These are phyloP conservation scores for Drosophila nigricruria DNA, from an alignment of 2,888 invertebrate genomes.

Conservation along the genomic window DNA sequence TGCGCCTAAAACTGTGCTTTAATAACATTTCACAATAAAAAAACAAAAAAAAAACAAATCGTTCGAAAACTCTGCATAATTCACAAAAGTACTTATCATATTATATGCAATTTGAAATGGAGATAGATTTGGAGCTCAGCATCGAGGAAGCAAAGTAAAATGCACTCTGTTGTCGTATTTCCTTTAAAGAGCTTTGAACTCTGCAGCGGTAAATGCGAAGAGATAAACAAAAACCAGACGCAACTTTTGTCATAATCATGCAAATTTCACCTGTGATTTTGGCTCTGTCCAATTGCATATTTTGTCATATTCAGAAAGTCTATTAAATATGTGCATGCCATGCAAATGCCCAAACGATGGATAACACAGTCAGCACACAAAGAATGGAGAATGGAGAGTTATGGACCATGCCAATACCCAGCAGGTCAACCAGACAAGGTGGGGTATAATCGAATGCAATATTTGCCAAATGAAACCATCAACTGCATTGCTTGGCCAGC, in stretches of 20 bases:
- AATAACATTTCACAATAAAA: not conserved
- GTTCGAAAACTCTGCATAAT: slow-evolving; percentile 30
- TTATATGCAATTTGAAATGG: slow-evolving; percentile 45
- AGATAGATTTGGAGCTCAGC: slow-evolving; percentile 19
- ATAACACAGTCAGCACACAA: slow-evolving; percentile 33
- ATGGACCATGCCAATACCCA: slow-evolving; percentile 56
- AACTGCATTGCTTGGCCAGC: not conserved
- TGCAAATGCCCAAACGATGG: slow-evolving; percentile 57
- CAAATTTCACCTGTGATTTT: slow-evolving; percentile 74
- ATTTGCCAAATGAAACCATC: slow-evolving; percentile 1
- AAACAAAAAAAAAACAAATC: not conserved
- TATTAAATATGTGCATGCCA: slow-evolving; percentile 79
- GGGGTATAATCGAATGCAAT: not conserved
- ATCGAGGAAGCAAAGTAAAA: slow-evolving; percentile 41
- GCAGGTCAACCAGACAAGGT: slow-evolving; percentile 15
- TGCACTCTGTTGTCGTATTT: slow-evolving; percentile 10
- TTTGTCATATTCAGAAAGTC: slow-evolving; percentile 74
- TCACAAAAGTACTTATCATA: slow-evolving; percentile 15
- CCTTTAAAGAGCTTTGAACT: slow-evolving; percentile 56
- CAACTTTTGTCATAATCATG: slow-evolving; percentile 75
- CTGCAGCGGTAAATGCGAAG: slow-evolving; percentile 24
- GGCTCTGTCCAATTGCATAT: slow-evolving; percentile 61
- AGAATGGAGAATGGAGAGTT: slow-evolving; percentile 46
- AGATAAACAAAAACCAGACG: slow-evolving; percentile 2
- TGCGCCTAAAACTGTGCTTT: slow-evolving; percentile 58